phyloP scores from a whole-genome alignment of 2,113 vertebrate species.

The Eidolon helvum region DNA sequence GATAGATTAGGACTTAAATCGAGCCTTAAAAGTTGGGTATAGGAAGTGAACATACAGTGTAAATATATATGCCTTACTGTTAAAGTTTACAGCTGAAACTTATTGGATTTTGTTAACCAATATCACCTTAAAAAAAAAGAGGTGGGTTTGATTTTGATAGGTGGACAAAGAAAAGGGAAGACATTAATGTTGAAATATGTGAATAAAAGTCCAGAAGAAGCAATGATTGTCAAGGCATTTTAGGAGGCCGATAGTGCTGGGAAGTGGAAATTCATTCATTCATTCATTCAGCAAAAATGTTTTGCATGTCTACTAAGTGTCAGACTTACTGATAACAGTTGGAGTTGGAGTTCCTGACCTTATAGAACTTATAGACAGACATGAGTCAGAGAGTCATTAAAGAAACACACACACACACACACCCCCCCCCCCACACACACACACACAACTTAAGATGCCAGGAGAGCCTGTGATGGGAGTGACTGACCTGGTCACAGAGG shows the following conservation, averaged over 20 bases:
- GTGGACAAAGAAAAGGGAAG: background rate
- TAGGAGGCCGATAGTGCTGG: background rate
- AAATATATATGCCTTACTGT: too few species aligned
- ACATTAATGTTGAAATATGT: background rate
- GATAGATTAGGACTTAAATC: background rate
- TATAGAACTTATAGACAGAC: background rate
- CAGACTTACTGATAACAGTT: background rate
- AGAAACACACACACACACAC: background rate
- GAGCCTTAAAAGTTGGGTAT: background rate
- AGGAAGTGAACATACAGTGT: too few species aligned
- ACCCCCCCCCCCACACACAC: background rate
- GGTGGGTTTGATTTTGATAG: background rate
- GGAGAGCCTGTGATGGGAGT: background rate
- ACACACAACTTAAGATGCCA: background rate
- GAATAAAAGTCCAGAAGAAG: background rate
- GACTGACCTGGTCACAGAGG: background rate
- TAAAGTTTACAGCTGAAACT: too few species aligned
- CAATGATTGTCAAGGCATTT: background rate
- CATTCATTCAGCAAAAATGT: background rate
- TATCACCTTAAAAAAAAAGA: background rate
- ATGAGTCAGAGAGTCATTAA: background rate
- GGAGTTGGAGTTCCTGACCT: background rate
- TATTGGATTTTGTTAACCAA: too few species aligned
- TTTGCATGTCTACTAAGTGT: background rate
- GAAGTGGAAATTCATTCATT: background rate